Evolutionary conservation across 1,140 invertebrate genomes (phyloP), one percentile per base, ranked within the genome.

Genomic region (Drosophila pachea): DNA sequence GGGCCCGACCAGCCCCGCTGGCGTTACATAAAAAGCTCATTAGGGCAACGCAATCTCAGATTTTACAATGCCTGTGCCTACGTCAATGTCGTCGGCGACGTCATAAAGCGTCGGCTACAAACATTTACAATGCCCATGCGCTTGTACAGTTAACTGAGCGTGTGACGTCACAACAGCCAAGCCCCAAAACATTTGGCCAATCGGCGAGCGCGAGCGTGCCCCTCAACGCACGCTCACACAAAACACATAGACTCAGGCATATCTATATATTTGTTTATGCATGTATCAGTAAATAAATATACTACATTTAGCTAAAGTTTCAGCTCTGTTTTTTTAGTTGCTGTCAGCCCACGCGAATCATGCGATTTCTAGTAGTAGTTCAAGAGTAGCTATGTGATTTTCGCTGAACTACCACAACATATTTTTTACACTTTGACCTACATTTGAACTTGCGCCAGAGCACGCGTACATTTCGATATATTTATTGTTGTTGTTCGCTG

Each of bases 101-200:
- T 68, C 76, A 79, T 55, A 50, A 65, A 56, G 22, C 31, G 66
- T 67, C 66, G 67, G 75, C 69, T 78, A 64, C 59, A 62, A 54
- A 78, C 71, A 73, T 59, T 55, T 40, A 43, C 54, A 60, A 22
- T 60, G 11, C 40, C 16, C 45, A 31, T 40, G 55, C 22, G 43
- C 54, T 50, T 48, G 40, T 53, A 53, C 22, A n/a, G 67, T 62
- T 62, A 50, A 52, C 35, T 66, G 61, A 63, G 73, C 45, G 64
- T 49, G 73, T 86, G 81, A 86, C 81, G 81, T 86, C 81, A 86
- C 70, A 53, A 42, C 54, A 81, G 81, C 82, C 81, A 86, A 81
- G 81, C 81, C 81, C 81, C 81, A 86, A 77, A 82, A 78, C 67
- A 67, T 40, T 75, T 76, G 49, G 61, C 81, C 81, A 86, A 86